Percentiles rank a stretch among this genome's conserved stretches.
phyloP scores from a whole-genome alignment of 1,140 invertebrate genomes.

The Elymnias hypermnestra region DNA sequence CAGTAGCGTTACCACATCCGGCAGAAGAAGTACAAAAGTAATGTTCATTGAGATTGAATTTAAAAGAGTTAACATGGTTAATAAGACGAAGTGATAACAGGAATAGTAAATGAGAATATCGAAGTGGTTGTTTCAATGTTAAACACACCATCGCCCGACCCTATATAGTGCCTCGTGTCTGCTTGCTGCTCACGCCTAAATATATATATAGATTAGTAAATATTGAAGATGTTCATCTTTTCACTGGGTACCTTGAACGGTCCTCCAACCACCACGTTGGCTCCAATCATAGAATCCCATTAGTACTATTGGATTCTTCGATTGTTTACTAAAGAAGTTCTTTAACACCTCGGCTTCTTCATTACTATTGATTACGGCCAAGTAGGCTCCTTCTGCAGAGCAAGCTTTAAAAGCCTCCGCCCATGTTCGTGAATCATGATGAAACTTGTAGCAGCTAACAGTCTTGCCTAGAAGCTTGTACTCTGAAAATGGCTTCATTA shows the following conservation, averaged over 20 bases:
- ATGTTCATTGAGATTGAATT: too few relatives aligned
- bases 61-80: too few relatives aligned
- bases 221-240: too few relatives aligned
- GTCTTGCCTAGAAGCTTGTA: slow-evolving; percentile 2
- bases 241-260: background rate
- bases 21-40: too few relatives aligned
- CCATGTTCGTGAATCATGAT: slow-evolving; percentile 9
- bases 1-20: too few relatives aligned
- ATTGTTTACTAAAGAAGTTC: background rate
- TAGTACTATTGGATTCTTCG: background rate
- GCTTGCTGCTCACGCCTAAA: too few relatives aligned
- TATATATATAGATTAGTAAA: too few relatives aligned
- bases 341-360: background rate
- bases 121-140: too few relatives aligned
- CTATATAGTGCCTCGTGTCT: too few relatives aligned
- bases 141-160: too few relatives aligned
- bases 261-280: background rate
- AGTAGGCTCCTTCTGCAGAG: slow-evolving; percentile 15
- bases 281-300: background rate
- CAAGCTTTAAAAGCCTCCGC: slow-evolving; percentile 11
- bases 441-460: slow-evolving; percentile 25
- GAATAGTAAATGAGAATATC: too few relatives aligned
- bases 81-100: too few relatives aligned
- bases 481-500: background rate
- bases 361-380: slow-evolving; percentile 17